Base-by-base conservation (phyloP, 2,797 vertebrate species). In the Aphelocoma californica region DNA sequence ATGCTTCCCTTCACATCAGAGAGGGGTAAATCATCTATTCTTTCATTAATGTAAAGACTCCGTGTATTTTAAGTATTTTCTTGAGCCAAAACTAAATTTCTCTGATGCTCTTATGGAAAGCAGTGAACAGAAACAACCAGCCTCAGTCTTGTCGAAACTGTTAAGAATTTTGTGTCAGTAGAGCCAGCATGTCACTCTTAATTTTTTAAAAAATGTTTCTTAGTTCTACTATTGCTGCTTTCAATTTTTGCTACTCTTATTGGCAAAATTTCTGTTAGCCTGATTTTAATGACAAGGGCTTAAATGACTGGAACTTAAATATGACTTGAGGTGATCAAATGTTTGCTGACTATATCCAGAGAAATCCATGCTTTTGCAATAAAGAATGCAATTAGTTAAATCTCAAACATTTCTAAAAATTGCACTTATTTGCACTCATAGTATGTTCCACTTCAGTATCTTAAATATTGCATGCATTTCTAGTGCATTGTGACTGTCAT, bases 401-500 rank as follows among this genome's bases (percentile, higher is more conserved):
- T 48, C 17, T 74, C 42, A 75, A 7, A 29, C 19, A 40, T 74
- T 78, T 53, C 38, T 77, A 38, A 86, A 92, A 78, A 61, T 23
- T 34, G 1, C 18, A 70, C 5, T 56, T 84, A 34, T 48, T 90
- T 79, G 42, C 28, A 54, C 13, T 83, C 32, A 11, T 21, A 69
- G 19, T 56, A 58, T 14, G 21, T 77, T 81, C 29, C 48, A 50
- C 29, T 12, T 56, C 6, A 10, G 34, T 34, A 87, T 80, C 67
- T 92, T 89, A 87, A 95, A 95, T 85, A 85, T 64, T 87, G 20
- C 53, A 78, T 69, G 44, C 17, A 42, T 31, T 90, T 83, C 34
- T 75, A 84, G 25, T 40, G 38, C 50, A 58, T 23, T 89, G 45
- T 61, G 38, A 51, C 42, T 77, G 28, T 74, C 8, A 0, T 50